Conservation (phyloP, 2,888 invertebrate genomes). For the Meiosimyza platycephala region DNA sequence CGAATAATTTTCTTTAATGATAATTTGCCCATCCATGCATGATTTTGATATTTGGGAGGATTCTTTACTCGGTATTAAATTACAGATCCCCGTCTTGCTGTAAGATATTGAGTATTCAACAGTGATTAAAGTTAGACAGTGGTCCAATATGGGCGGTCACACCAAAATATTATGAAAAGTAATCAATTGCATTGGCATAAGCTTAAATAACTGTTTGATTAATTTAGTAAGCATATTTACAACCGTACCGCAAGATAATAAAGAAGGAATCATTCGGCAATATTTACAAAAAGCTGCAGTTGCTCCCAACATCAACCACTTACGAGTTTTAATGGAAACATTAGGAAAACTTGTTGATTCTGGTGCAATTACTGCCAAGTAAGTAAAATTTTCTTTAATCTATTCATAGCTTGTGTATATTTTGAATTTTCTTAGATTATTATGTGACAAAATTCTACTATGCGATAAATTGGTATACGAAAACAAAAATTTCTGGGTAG, state of each 20-base stretch:
- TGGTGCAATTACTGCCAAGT: slow-evolving; percentile 82
- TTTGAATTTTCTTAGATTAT: slow-evolving; percentile 70
- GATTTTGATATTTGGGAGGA: too few species aligned
- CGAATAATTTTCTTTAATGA: too few species aligned
- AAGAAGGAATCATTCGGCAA: slow-evolving; percentile 80
- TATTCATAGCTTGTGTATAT: neutral
- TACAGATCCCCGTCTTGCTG: too few species aligned
- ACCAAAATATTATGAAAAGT: too few species aligned
- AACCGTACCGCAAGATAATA: slow-evolving; percentile 76
- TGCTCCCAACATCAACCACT: slow-evolving; percentile 79
- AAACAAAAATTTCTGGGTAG: slow-evolving; percentile 89
- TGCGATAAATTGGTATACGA: slow-evolving; percentile 86
- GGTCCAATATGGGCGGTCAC: neutral
- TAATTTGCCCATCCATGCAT: too few species aligned
- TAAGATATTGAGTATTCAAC: too few species aligned
- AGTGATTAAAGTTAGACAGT: too few species aligned
- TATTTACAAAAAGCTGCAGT: slow-evolving; percentile 80
- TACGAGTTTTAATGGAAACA: slow-evolving; percentile 80
- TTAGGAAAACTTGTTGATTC: slow-evolving; percentile 81
- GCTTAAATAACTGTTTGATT: neutral
- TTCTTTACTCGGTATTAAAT: too few species aligned
- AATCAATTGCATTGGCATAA: too few species aligned
- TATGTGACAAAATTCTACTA: slow-evolving; percentile 87
- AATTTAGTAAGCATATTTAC: slow-evolving; percentile 72
- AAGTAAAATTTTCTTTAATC: slow-evolving; percentile 42